phyloP scores from a whole-genome alignment of 2,797 vertebrate genomes.

The Lacerta viridis region DNA sequence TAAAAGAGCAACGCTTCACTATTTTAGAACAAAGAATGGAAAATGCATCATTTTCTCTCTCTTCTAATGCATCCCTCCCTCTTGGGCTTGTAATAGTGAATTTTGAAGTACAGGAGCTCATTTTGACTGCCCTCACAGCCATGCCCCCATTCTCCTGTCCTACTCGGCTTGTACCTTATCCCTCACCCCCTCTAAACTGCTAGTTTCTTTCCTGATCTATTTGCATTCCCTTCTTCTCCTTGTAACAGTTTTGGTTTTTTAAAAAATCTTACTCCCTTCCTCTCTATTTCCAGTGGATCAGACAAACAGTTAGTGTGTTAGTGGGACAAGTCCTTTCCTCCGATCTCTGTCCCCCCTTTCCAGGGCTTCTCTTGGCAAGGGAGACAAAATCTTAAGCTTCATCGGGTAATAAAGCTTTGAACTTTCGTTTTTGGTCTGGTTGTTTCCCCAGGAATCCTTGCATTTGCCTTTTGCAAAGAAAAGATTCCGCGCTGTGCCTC shows the following conservation, averaged over 20 bases:
- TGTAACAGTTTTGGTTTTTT: neutral
- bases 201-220: neutral
- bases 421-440: too few relatives aligned
- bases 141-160: too few relatives aligned
- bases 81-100: too few relatives aligned
- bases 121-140: too few relatives aligned
- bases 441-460: rapidly evolving
- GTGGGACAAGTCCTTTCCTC: neutral
- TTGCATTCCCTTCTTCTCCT: neutral
- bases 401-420: too few relatives aligned
- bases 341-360: neutral
- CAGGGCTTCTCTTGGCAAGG: neutral
- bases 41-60: rapidly evolving
- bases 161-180: too few relatives aligned
- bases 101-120: too few relatives aligned
- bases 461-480: too few relatives aligned
- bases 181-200: neutral
- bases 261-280: neutral
- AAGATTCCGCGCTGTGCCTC: too few relatives aligned
- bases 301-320: too few relatives aligned
- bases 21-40: neutral
- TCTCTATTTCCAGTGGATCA: neutral
- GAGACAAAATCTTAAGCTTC: too few relatives aligned
- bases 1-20: neutral
- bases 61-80: neutral